Evolutionary conservation across 2,888 invertebrate genomes (phyloP).

Genomic region (Drosophila nr. fundita): DNA sequence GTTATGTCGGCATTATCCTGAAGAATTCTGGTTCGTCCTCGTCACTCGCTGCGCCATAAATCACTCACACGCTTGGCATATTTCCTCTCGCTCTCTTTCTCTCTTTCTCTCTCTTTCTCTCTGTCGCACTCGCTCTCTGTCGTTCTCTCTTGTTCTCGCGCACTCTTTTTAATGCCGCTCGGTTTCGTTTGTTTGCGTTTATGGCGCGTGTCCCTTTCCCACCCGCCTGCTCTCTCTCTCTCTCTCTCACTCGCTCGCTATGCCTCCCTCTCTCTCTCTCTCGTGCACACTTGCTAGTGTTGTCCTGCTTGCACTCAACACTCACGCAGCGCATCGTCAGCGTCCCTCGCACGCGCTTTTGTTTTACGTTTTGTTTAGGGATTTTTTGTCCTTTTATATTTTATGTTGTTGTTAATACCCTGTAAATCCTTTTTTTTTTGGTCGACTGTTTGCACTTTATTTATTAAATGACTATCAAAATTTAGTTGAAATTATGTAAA

Average conservation of each 20-base stretch:
- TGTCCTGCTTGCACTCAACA: conserved; percentile 59
- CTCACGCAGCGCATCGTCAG: conserved; percentile 39
- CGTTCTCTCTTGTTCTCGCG: conserved; percentile 11
- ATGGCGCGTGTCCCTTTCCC: conserved; percentile 53
- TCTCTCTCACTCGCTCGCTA: conserved; percentile 1
- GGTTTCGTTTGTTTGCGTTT: conserved; percentile 46
- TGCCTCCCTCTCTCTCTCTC: background rate
- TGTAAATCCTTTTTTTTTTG: conserved; percentile 1
- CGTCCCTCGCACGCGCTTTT: conserved; percentile 56
- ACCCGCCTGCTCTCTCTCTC: conserved; percentile 7
- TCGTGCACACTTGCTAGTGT: conserved; percentile 8
- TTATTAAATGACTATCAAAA: background rate
- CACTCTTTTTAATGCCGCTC: conserved; percentile 18
- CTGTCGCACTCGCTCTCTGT: conserved; percentile 5
- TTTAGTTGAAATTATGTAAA: background rate
- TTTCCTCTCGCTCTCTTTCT: conserved; percentile 52
- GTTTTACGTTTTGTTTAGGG: conserved; percentile 62
- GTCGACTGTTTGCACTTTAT: background rate
- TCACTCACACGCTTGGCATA: conserved; percentile 83
- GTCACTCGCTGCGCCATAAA: conserved; percentile 83
- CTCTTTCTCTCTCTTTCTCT: conserved; percentile 13
- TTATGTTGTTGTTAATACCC: conserved; percentile 37
- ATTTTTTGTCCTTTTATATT: conserved; percentile 41
- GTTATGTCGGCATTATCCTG: conserved; percentile 84
- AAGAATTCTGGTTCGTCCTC: conserved; percentile 84